A percentile compares a stretch with the other conserved stretches of the same genome.
phyloP scores from a whole-genome alignment of 2,113 vertebrate species.

The Pyxicephalus adspersus region DNA sequence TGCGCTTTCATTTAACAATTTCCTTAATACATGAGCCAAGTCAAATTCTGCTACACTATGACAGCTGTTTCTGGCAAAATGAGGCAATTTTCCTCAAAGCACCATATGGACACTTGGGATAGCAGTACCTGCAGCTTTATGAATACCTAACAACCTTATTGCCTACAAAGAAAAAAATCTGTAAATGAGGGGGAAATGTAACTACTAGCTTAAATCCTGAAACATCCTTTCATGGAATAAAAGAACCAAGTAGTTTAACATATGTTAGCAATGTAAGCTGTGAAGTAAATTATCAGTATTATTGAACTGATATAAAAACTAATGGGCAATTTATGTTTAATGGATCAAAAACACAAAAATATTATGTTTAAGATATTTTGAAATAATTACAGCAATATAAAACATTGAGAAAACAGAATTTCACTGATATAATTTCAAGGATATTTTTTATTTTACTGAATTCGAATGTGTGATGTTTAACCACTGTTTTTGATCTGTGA shows the following conservation, averaged over 20 bases:
- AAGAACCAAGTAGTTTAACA: not conserved
- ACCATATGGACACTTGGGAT: slow-evolving; percentile 41
- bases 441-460: too few relatives aligned
- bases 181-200: slow-evolving; percentile 1
- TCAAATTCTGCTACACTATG: slow-evolving; percentile 41
- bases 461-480: too few relatives aligned
- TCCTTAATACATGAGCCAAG: slow-evolving; percentile 20
- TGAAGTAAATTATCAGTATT: not conserved
- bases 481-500: too few relatives aligned
- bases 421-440: too few relatives aligned
- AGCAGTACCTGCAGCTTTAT: slow-evolving; percentile 35
- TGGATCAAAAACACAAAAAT: too few relatives aligned
- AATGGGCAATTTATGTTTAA: too few relatives aligned
- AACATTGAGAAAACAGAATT: too few relatives aligned
- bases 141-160: slow-evolving; percentile 35
- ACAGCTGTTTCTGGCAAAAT: slow-evolving; percentile 43
- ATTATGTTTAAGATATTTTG: too few relatives aligned
- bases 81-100: slow-evolving; percentile 36
- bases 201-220: slow-evolving; percentile 12
- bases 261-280: slow-evolving; percentile 4
- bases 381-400: too few relatives aligned
- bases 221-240: slow-evolving; percentile 19
- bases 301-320: not conserved
- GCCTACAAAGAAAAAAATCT: slow-evolving; percentile 22
- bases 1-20: slow-evolving; percentile 35